phyloP scores from a whole-genome alignment of 1,140 invertebrate genomes.

The Formica selysi region DNA sequence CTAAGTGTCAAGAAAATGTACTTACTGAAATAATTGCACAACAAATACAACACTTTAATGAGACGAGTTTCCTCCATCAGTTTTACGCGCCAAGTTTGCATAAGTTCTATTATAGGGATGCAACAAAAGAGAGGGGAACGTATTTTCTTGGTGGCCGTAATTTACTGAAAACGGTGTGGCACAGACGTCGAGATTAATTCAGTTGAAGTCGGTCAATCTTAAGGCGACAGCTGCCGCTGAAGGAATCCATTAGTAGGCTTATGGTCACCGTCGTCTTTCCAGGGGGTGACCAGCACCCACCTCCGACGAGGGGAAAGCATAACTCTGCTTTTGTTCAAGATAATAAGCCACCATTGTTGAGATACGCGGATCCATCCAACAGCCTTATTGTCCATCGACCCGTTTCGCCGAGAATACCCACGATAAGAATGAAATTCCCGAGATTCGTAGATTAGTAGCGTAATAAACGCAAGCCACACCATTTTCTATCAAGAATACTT shows the following conservation, averaged over 20 bases:
- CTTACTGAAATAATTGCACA: slow-evolving; percentile 14
- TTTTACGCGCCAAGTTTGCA: neutral
- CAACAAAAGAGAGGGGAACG: neutral
- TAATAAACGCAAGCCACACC: slow-evolving; percentile 5
- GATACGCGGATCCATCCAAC: slow-evolving; percentile 75
- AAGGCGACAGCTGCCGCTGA: slow-evolving; percentile 82
- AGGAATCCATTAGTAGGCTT: slow-evolving; percentile 83
- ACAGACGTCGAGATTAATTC: slow-evolving; percentile 78
- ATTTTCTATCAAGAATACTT: slow-evolving; percentile 40
- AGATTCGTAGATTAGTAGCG: slow-evolving; percentile 42
- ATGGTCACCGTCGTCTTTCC: slow-evolving; percentile 73
- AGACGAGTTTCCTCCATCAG: neutral
- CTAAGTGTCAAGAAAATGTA: neutral
- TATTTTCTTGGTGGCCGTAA: slow-evolving; percentile 56
- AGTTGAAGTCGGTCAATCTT: slow-evolving; percentile 82
- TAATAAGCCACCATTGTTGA: slow-evolving; percentile 84
- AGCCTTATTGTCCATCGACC: slow-evolving; percentile 82
- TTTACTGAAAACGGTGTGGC: slow-evolving; percentile 64
- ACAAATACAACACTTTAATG: neutral
- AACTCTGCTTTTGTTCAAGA: slow-evolving; percentile 82
- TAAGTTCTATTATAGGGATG: slow-evolving; percentile 19
- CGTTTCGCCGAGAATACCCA: slow-evolving; percentile 73
- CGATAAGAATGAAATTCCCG: slow-evolving; percentile 78
- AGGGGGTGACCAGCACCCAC: slow-evolving; percentile 68
- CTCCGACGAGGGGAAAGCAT: slow-evolving; percentile 63